phyloP scores from a whole-genome alignment of 1,140 invertebrate genomes.

The Lordiphosa collinella region DNA sequence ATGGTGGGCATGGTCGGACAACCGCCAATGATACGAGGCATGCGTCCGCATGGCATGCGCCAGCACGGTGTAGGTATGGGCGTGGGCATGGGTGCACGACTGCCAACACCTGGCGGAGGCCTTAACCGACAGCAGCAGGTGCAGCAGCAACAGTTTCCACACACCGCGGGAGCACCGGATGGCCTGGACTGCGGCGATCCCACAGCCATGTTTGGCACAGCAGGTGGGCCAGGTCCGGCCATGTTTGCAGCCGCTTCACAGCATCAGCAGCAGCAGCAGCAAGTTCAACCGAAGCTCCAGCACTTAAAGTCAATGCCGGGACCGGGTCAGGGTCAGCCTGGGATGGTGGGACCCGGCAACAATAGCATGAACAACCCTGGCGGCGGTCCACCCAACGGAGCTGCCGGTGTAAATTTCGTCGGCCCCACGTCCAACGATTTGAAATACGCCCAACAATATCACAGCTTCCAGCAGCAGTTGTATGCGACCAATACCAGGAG shows the following conservation, averaged over 20 bases:
- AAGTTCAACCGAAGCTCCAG: slow-evolving; percentile 34
- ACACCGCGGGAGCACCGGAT: slow-evolving; percentile 26
- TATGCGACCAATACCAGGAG: slow-evolving; percentile 93
- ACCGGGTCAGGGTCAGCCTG: slow-evolving; percentile 29
- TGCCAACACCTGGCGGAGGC: slow-evolving; percentile 32
- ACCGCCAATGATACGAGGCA: slow-evolving; percentile 66
- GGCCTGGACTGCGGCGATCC: slow-evolving; percentile 53
- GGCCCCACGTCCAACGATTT: slow-evolving; percentile 92
- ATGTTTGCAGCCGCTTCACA: slow-evolving; percentile 34
- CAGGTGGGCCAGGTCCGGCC: slow-evolving; percentile 5
- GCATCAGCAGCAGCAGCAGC: slow-evolving; percentile 16
- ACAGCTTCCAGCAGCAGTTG: slow-evolving; percentile 96
- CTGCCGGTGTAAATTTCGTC: slow-evolving; percentile 82
- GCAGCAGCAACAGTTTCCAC: slow-evolving; percentile 41
- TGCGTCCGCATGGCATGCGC: slow-evolving; percentile 59
- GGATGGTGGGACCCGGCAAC: slow-evolving; percentile 49
- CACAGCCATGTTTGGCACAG: slow-evolving; percentile 25
- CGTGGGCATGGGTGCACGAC: slow-evolving; percentile 23
- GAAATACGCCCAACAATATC: slow-evolving; percentile 96
- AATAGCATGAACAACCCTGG: slow-evolving; percentile 81
- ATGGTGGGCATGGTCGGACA: slow-evolving; percentile 64
- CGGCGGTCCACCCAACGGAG: slow-evolving; percentile 79
- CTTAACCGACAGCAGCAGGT: not conserved
- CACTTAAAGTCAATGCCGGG: slow-evolving; percentile 43
- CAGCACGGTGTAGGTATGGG: slow-evolving; percentile 31